Evolutionary conservation across 2,888 invertebrate genomes (phyloP).

Genomic region (Agonopterix alstromeriana): DNA sequence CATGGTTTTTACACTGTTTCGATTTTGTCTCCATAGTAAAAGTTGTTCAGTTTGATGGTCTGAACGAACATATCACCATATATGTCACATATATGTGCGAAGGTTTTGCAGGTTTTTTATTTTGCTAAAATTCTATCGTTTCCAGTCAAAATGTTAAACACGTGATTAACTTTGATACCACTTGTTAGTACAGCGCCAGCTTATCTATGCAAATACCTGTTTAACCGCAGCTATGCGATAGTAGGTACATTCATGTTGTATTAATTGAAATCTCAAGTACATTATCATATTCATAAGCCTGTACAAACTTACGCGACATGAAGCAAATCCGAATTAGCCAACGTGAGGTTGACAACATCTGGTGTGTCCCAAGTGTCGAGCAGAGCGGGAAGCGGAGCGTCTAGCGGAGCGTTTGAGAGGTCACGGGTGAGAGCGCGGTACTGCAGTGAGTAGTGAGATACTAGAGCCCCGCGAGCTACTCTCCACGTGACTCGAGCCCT

Average conservation of each 20-base stretch:
- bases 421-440: conserved; percentile 56
- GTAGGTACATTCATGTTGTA: conserved; percentile 6
- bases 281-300: conserved; percentile 35
- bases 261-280: conserved; percentile 22
- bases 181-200: neutral
- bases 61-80: no score
- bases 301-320: conserved; percentile 59
- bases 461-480: conserved; percentile 53
- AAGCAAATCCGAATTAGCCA: conserved; percentile 61
- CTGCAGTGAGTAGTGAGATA: conserved; percentile 63
- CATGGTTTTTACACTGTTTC: no score
- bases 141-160: neutral
- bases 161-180: neutral
- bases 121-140: no score
- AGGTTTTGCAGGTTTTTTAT: no score
- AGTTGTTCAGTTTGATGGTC: no score
- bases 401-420: conserved; percentile 44
- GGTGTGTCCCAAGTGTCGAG: conserved; percentile 60
- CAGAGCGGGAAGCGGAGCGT: conserved; percentile 52
- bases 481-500: conserved; percentile 64
- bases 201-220: neutral
- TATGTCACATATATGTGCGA: no score
- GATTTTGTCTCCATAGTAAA: no score
- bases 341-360: conserved; percentile 59
- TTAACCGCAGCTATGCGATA: conserved; percentile 1